phyloP scores from a whole-genome alignment of 2,888 invertebrate genomes.

The Polietes domitor region DNA sequence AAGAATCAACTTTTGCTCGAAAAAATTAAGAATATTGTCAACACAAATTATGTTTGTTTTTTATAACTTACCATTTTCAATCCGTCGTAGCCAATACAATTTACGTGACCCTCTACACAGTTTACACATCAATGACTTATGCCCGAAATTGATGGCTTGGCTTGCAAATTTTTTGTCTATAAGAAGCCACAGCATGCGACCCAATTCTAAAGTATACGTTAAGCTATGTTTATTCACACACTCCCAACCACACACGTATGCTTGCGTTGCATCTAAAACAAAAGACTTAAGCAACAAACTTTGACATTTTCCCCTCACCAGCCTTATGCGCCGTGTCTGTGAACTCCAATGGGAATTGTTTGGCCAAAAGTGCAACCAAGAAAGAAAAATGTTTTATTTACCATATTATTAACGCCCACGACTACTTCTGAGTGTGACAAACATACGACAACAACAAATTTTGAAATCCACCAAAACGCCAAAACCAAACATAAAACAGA shows the following conservation, averaged over 20 bases:
- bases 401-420: constrained; percentile 39
- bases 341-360: constrained; percentile 15
- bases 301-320: constrained; percentile 23
- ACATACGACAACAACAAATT: constrained; percentile 23
- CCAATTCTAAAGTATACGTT: too few species aligned
- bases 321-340: neutral
- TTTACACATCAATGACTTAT: too few species aligned
- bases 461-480: neutral
- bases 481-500: neutral
- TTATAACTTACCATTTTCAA: too few species aligned
- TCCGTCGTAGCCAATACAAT: too few species aligned
- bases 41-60: too few species aligned
- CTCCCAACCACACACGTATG: neutral
- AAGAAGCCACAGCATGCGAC: too few species aligned
- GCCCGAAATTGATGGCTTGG: too few species aligned
- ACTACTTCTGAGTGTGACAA: constrained; percentile 13
- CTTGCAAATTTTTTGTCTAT: too few species aligned
- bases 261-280: constrained; percentile 8
- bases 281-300: constrained; percentile 38
- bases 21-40: too few species aligned
- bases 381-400: constrained; percentile 32
- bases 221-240: neutral
- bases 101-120: too few species aligned
- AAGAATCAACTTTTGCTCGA: too few species aligned
- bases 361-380: neutral